These are phyloP conservation scores for Hyperopisus bebe DNA, from an alignment of 2,113 vertebrate genomes.

Conservation along the genomic window DNA sequence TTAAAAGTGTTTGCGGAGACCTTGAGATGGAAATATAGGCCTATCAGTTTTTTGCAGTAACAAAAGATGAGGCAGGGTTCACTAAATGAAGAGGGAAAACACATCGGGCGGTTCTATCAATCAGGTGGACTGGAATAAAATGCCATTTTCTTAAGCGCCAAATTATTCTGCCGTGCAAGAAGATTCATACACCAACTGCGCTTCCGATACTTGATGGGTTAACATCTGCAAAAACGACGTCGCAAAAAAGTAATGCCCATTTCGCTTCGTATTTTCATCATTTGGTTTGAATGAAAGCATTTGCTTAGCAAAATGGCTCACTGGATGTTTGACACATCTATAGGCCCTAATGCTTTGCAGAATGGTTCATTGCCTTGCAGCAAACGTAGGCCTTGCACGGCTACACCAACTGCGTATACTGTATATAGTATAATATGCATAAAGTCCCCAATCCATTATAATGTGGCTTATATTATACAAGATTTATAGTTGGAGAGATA, in stretches of 20 bases:
- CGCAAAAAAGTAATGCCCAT: not conserved
- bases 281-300: not conserved
- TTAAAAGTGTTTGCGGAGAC: not conserved
- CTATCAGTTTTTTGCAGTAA: not conserved
- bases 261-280: not conserved
- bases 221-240: not conserved
- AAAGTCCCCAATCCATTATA: not conserved
- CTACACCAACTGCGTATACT: not conserved
- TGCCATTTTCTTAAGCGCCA: not conserved
- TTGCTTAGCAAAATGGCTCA: not conserved
- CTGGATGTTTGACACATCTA: not conserved
- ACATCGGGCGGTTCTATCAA: not conserved
- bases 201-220: not conserved
- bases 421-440: not conserved
- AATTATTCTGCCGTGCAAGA: not conserved
- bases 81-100: not conserved
- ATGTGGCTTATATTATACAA: not conserved
- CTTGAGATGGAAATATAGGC: not conserved
- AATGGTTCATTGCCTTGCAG: not conserved
- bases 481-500: not conserved
- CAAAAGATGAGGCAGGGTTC: not conserved
- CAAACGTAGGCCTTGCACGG: not conserved
- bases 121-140: not conserved
- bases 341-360: not conserved
- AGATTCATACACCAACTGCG: not conserved